Percentiles rank a stretch among this genome's conserved stretches.
Evolutionary conservation across 2,888 invertebrate genomes (phyloP).

Genomic region (Allygus modestus): DNA sequence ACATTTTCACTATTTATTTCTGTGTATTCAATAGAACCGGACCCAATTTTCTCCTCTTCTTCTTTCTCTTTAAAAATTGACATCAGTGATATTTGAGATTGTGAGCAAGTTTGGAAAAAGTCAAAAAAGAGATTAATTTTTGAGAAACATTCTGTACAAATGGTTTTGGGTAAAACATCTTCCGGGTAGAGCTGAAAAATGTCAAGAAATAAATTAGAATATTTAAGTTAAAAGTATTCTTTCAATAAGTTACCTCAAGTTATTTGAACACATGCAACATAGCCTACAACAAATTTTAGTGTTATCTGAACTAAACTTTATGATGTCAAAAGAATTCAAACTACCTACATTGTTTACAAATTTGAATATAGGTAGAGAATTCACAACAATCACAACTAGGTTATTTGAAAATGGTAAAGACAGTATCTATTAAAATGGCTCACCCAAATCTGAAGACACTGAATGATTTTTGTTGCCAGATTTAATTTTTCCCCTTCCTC

Average conservation of each 20-base stretch:
- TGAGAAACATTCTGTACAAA: conserved; percentile 71
- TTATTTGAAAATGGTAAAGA: conserved; percentile 6
- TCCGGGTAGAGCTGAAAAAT: conserved; percentile 70
- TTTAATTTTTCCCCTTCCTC: conserved; percentile 70
- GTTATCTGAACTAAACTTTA: too few species aligned
- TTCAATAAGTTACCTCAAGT: too few species aligned
- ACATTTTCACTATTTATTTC: conserved; percentile 37
- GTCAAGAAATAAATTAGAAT: too few species aligned
- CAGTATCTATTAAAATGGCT: conserved; percentile 61
- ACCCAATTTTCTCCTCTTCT: conserved; percentile 37
- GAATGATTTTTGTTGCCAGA: conserved; percentile 71
- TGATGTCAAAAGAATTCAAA: too few species aligned
- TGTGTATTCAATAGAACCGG: background rate
- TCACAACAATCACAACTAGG: background rate
- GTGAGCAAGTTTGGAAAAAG: conserved; percentile 71
- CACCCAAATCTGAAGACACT: conserved; percentile 72
- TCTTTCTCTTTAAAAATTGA: conserved; percentile 69
- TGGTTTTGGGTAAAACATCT: conserved; percentile 71
- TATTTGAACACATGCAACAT: too few species aligned
- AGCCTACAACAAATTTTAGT: too few species aligned
- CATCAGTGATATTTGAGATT: conserved; percentile 71
- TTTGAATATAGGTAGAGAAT: background rate
- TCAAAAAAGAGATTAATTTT: conserved; percentile 71
- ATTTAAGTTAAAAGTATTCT: too few species aligned
- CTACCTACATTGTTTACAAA: background rate